Conservation (phyloP, 2,113 vertebrate genomes). For the Notothenia rossii region DNA sequence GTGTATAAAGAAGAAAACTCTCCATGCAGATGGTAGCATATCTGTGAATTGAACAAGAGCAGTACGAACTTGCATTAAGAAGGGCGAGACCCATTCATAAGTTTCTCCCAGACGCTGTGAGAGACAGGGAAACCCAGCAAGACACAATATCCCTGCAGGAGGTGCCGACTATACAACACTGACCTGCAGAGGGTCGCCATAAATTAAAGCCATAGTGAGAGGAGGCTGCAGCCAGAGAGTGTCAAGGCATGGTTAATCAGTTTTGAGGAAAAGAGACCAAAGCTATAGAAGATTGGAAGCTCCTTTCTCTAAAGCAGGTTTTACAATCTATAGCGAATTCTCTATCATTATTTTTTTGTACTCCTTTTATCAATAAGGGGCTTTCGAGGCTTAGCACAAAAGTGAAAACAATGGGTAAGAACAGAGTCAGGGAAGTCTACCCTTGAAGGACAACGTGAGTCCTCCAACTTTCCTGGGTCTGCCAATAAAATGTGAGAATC, state of each 20-base stretch:
- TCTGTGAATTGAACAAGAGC: conserved; percentile 27
- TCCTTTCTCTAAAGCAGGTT: conserved; percentile 49
- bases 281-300: conserved; percentile 44
- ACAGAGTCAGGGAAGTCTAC: conserved; percentile 36
- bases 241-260: conserved; percentile 63
- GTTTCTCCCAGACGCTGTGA: conserved; percentile 51
- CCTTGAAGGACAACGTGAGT: conserved; percentile 62
- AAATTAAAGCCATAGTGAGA: conserved; percentile 70
- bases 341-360: conserved; percentile 59
- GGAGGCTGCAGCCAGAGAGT: conserved; percentile 44
- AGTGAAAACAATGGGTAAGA: conserved; percentile 63
- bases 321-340: conserved; percentile 67
- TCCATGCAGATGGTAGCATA: conserved; percentile 2
- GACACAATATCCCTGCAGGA: conserved; percentile 75
- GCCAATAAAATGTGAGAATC: conserved; percentile 74
- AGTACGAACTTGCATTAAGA: conserved; percentile 25
- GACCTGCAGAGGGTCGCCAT: conserved; percentile 65
- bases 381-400: conserved; percentile 42
- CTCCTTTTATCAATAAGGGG: conserved; percentile 19
- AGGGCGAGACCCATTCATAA: conserved; percentile 48
- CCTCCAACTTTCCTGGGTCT: conserved; percentile 49
- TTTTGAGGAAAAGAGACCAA: conserved; percentile 67
- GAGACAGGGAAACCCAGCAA: conserved; percentile 51
- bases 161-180: conserved; percentile 56
- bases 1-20: conserved; percentile 21